Evolutionary conservation across 2,888 invertebrate genomes (phyloP).

Genomic region (Hemicrepidius hirtus): DNA sequence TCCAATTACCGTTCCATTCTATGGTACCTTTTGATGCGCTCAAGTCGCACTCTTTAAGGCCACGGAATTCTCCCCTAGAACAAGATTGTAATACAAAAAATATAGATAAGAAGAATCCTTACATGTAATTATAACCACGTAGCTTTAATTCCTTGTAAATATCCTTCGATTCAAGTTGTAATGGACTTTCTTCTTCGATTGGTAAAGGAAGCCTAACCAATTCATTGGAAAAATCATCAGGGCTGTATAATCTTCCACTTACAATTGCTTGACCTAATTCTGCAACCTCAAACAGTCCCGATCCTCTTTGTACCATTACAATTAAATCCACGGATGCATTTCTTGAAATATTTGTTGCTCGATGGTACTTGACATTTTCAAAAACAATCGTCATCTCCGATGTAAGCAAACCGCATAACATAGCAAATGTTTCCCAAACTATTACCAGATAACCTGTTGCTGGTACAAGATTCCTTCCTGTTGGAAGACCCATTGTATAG

Average conservation of each 20-base stretch:
- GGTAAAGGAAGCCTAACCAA: not conserved
- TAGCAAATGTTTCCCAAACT: conserved; percentile 75
- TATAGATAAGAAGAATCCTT: conserved; percentile 27
- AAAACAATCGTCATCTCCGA: conserved; percentile 75
- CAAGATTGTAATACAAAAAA: not conserved
- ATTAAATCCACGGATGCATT: conserved; percentile 63
- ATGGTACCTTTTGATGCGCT: conserved; percentile 72
- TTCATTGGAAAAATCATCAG: conserved; percentile 20
- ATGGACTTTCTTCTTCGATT: not conserved
- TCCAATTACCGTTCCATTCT: conserved; percentile 89
- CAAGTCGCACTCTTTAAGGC: conserved; percentile 54
- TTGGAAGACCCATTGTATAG: not conserved
- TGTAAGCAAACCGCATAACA: conserved; percentile 66
- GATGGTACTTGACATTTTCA: conserved; percentile 75
- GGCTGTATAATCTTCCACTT: conserved; percentile 17
- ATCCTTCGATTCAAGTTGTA: conserved; percentile 25
- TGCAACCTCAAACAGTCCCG: conserved; percentile 63
- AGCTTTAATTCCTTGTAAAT: conserved; percentile 77
- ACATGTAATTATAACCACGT: conserved; percentile 78
- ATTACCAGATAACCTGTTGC: conserved; percentile 76
- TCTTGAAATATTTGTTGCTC: conserved; percentile 75
- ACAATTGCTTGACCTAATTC: conserved; percentile 10
- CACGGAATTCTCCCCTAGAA: conserved; percentile 60
- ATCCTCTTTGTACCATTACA: conserved; percentile 61
- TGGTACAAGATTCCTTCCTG: conserved; percentile 72